A percentile compares a stretch with the other conserved stretches of the same genome.
phyloP scores from a whole-genome alignment of 53 echinoderm and acorn worm genomes.

The Stichopus horrens region DNA sequence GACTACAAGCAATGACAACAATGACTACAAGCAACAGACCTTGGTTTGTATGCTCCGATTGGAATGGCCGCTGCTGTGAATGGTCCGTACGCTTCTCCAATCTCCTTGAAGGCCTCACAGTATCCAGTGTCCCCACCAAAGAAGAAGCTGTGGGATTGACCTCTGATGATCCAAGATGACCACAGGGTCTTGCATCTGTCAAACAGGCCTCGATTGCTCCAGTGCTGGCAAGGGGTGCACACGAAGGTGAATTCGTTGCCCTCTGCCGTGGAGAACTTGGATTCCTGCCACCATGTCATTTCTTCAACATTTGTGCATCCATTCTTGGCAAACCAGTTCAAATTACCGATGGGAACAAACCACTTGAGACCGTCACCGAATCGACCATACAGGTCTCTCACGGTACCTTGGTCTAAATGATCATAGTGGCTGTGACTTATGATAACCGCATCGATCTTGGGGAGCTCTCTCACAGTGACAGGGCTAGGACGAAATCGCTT shows the following conservation, averaged over 20 bases:
- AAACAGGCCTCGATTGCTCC: slow-evolving; percentile 67
- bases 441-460: slow-evolving; percentile 84
- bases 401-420: slow-evolving; percentile 77
- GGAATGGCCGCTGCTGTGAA: slow-evolving; percentile 96
- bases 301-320: slow-evolving; percentile 88
- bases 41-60: slow-evolving; percentile 93
- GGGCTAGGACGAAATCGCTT: slow-evolving; percentile 76
- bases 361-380: slow-evolving; percentile 78
- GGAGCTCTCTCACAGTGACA: slow-evolving; percentile 67
- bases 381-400: slow-evolving; percentile 59
- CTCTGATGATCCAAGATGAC: slow-evolving; percentile 94
- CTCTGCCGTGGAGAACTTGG: slow-evolving; percentile 62
- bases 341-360: slow-evolving; percentile 85
- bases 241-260: slow-evolving; percentile 71
- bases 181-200: slow-evolving; percentile 82
- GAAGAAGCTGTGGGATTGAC: slow-evolving; percentile 92
- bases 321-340: slow-evolving; percentile 74
- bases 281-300: slow-evolving; percentile 99
- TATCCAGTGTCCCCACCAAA: slow-evolving; percentile 97
- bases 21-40: slow-evolving; percentile 48
- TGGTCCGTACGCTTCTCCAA: slow-evolving; percentile 85
- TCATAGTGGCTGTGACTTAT: slow-evolving; percentile 96
- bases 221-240: slow-evolving; percentile 90
- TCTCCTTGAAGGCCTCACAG: slow-evolving; percentile 83
- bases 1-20: background rate